Evolutionary conservation across 2,113 vertebrate genomes (phyloP).

Genomic region (Daubentonia madagascariensis): DNA sequence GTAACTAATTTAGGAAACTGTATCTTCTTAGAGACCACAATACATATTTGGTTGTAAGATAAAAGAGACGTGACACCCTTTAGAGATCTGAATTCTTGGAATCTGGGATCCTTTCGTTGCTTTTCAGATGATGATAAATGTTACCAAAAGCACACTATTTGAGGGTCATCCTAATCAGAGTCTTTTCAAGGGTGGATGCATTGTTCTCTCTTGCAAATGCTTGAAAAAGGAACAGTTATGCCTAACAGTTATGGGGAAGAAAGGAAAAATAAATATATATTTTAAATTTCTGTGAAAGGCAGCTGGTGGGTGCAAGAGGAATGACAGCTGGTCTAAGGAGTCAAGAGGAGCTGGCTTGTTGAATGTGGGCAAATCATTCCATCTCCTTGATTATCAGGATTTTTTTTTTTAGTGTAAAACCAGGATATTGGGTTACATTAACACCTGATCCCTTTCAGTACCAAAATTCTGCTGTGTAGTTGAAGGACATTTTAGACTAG

Average conservation of each 20-base stretch:
- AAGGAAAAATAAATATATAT: not conserved
- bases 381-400: not conserved
- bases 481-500: not conserved
- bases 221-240: not conserved
- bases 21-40: not conserved
- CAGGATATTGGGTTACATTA: not conserved
- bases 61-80: not conserved
- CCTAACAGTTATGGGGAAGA: not conserved
- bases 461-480: not conserved
- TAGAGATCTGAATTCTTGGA: not conserved
- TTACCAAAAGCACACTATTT: not conserved
- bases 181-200: conserved; percentile 14
- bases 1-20: not conserved
- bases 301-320: not conserved
- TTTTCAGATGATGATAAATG: not conserved
- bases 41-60: not conserved
- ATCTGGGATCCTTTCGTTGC: not conserved
- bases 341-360: not conserved
- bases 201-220: conserved; percentile 29
- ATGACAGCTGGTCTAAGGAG: not conserved
- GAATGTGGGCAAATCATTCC: not conserved
- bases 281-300: not conserved
- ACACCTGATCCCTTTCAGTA: not conserved
- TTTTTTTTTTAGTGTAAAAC: not conserved
- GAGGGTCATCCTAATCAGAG: not conserved